Conservation (phyloP, 1,140 invertebrate species). For the Paraescarpia echinospica region DNA sequence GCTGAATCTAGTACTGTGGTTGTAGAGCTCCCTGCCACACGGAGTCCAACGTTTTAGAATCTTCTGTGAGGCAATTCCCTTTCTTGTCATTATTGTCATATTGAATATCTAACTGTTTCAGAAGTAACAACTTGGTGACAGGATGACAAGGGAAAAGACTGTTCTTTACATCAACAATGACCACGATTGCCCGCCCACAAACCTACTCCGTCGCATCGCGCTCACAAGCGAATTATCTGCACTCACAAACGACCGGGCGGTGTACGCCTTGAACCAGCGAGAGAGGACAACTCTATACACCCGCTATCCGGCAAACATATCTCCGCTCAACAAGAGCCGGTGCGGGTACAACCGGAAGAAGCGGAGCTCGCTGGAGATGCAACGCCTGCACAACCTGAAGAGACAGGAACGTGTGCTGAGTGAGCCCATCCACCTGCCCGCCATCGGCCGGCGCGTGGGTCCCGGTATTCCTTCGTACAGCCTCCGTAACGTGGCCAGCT, state of each 20-base stretch:
- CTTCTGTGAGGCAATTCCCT: too few relatives aligned
- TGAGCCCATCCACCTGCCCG: neutral
- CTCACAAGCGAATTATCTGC: neutral
- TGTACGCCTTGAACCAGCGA: neutral
- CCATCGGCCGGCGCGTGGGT: neutral
- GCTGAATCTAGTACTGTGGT: too few relatives aligned
- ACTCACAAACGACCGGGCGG: neutral
- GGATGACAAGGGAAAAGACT: neutral
- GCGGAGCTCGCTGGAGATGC: neutral
- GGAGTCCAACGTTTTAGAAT: too few relatives aligned
- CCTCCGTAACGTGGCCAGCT: neutral
- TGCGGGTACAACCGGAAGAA: neutral
- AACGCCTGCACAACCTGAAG: neutral
- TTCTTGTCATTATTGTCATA: too few relatives aligned
- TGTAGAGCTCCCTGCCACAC: too few relatives aligned
- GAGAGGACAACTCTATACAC: neutral
- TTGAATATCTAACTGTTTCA: neutral
- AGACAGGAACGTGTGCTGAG: neutral
- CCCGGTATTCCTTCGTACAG: neutral
- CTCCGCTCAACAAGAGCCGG: neutral
- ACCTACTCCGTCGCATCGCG: neutral
- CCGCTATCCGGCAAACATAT: neutral
- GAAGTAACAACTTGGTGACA: neutral
- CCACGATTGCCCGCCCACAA: neutral
- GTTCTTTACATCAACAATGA: neutral